phyloP scores from a whole-genome alignment of 2,113 vertebrate genomes.

The Channa maculata region DNA sequence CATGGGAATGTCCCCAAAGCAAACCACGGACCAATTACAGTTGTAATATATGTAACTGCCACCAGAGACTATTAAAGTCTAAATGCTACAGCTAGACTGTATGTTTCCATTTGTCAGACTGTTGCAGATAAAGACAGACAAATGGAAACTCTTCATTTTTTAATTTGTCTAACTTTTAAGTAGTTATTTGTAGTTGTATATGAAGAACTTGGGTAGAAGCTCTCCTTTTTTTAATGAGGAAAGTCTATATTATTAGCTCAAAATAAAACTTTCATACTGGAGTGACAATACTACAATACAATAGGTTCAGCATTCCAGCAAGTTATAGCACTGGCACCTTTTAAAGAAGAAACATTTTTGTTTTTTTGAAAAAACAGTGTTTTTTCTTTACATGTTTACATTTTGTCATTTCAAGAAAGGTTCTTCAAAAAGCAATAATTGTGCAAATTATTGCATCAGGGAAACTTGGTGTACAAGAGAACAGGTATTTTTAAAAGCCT shows the following conservation, averaged over 20 bases:
- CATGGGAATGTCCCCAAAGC: constrained; percentile 65
- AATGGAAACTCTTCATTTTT: constrained; percentile 19
- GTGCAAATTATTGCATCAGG: too few relatives aligned
- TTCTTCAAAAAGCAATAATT: too few relatives aligned
- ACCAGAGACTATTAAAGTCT: constrained; percentile 54
- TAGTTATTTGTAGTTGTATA: constrained; percentile 35
- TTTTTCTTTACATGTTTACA: too few relatives aligned
- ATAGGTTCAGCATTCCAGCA: too few relatives aligned
- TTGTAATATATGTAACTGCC: constrained; percentile 55
- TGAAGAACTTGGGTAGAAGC: not conserved
- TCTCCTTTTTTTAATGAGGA: not conserved
- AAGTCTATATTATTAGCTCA: constrained; percentile 6
- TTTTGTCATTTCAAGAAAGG: too few relatives aligned
- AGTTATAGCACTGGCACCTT: too few relatives aligned
- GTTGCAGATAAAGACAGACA: constrained; percentile 11
- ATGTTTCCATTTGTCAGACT: constrained; percentile 40
- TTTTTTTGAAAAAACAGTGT: too few relatives aligned
- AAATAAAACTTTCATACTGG: not conserved
- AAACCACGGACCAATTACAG: constrained; percentile 56
- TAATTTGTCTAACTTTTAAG: constrained; percentile 34
- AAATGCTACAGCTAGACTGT: constrained; percentile 11
- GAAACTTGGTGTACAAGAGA: too few relatives aligned
- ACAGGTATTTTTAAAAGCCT: not conserved
- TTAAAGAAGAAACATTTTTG: too few relatives aligned
- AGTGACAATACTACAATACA: too few relatives aligned